Conservation (phyloP, 2,888 invertebrate genomes). For the Listrodromus nycthemerus region DNA sequence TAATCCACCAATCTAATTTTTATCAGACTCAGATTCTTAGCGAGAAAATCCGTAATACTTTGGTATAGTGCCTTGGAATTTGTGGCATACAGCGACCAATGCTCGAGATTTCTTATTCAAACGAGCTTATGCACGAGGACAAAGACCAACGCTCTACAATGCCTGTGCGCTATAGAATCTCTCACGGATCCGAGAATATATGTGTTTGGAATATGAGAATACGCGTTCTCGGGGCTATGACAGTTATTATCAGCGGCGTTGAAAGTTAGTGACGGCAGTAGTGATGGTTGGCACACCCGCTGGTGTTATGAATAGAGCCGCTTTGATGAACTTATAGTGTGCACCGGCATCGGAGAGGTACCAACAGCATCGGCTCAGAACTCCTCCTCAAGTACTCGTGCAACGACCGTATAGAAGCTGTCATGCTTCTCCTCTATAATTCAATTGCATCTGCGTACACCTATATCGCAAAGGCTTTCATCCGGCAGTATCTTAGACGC, state of each 20-base stretch:
- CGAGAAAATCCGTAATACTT: conserved; percentile 3
- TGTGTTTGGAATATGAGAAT: conserved; percentile 60
- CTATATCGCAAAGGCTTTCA: conserved; percentile 44
- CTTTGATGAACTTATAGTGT: conserved; percentile 52
- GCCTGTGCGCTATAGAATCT: conserved; percentile 11
- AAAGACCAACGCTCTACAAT: conserved; percentile 46
- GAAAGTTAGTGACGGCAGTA: conserved; percentile 44
- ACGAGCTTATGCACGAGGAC: conserved; percentile 17
- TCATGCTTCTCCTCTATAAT: conserved; percentile 49
- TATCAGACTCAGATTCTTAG: background rate
- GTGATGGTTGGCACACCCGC: conserved; percentile 36
- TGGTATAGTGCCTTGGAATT: background rate
- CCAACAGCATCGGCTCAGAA: conserved; percentile 33
- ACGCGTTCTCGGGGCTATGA: conserved; percentile 49
- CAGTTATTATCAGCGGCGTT: conserved; percentile 56
- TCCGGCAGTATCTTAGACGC: conserved; percentile 25
- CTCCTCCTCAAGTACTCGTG: conserved; percentile 39
- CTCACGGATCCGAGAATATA: conserved; percentile 4
- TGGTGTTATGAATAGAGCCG: conserved; percentile 53
- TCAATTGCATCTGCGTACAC: conserved; percentile 41
- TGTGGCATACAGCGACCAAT: background rate
- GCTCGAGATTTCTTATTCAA: conserved; percentile 4
- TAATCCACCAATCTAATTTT: background rate
- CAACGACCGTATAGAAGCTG: conserved; percentile 45
- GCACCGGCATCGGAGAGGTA: conserved; percentile 23